A percentile compares a stretch with the other conserved stretches of the same genome.
These are phyloP conservation scores for Apomyelois bistriatella DNA, from an alignment of 2,888 invertebrate genomes.

Conservation along the genomic window DNA sequence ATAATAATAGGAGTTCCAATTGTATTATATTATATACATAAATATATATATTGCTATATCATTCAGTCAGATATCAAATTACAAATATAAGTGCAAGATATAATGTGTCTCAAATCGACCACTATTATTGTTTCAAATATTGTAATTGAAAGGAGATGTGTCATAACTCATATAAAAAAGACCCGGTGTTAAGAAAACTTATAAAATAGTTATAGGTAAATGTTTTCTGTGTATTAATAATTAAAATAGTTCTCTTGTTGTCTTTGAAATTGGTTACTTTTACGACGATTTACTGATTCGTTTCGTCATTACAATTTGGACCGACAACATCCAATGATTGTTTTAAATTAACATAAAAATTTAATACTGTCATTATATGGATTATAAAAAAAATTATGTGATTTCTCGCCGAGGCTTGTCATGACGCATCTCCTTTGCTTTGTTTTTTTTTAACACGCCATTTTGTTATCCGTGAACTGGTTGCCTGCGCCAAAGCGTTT, in stretches of 20 bases:
- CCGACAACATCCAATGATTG: too few species aligned
- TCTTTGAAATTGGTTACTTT: too few species aligned
- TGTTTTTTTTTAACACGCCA: slow-evolving; percentile 18
- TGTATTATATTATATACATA: slow-evolving; percentile 68
- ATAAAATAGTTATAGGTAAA: background rate
- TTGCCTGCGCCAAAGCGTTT: background rate
- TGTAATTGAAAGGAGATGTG: background rate
- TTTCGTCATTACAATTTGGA: too few species aligned
- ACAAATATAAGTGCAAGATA: slow-evolving; percentile 14
- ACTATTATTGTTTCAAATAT: slow-evolving; percentile 17
- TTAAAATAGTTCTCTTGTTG: background rate
- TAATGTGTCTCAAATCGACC: slow-evolving; percentile 15
- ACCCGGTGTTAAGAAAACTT: background rate
- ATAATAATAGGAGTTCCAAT: slow-evolving; percentile 80
- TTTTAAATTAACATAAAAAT: too few species aligned
- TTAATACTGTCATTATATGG: background rate
- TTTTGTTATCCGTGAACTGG: slow-evolving; percentile 22
- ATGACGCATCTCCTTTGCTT: slow-evolving; percentile 11
- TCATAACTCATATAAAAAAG: background rate
- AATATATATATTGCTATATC: slow-evolving; percentile 67
- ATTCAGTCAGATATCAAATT: slow-evolving; percentile 45
- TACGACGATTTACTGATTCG: too few species aligned
- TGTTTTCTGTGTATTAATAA: background rate
- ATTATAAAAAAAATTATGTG: background rate
- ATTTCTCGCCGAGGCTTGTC: background rate